phyloP scores from a whole-genome alignment of 2,888 invertebrate genomes.

The Melinaea menophilus region DNA sequence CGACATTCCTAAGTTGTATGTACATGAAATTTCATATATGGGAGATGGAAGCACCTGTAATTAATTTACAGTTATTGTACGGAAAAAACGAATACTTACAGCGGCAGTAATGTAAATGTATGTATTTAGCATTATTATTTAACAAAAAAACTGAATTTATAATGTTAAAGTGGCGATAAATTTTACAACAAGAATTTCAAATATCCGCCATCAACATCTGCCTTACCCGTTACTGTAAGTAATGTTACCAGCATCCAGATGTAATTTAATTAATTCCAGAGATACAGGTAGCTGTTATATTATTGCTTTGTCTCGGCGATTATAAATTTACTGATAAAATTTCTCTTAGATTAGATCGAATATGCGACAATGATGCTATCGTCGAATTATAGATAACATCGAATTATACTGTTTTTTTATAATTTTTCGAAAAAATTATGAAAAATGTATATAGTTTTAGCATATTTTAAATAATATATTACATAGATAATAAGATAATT shows the following conservation, averaged over 20 bases:
- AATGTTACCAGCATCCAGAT: not conserved
- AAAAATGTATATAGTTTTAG: no score
- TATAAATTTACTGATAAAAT: not conserved
- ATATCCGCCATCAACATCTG: no score
- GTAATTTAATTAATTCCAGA: not conserved
- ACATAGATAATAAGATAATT: conserved; percentile 23
- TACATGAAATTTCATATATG: conserved; percentile 4
- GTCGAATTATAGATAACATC: not conserved
- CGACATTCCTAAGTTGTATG: conserved; percentile 8
- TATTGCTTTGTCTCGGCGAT: not conserved
- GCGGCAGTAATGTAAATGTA: not conserved
- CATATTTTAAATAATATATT: not conserved
- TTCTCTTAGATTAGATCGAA: not conserved
- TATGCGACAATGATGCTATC: not conserved
- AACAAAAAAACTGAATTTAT: no score
- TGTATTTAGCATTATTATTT: not conserved
- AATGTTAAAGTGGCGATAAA: no score
- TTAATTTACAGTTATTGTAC: conserved; percentile 3
- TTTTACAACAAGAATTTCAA: no score
- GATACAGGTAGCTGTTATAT: not conserved
- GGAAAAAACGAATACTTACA: not conserved
- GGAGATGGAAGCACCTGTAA: not conserved
- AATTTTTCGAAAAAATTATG: no score
- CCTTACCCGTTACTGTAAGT: no score
- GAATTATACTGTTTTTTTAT: no score